These are phyloP conservation scores for Piprites chloris DNA, from an alignment of 2,113 vertebrate species.

Conservation along the genomic window DNA sequence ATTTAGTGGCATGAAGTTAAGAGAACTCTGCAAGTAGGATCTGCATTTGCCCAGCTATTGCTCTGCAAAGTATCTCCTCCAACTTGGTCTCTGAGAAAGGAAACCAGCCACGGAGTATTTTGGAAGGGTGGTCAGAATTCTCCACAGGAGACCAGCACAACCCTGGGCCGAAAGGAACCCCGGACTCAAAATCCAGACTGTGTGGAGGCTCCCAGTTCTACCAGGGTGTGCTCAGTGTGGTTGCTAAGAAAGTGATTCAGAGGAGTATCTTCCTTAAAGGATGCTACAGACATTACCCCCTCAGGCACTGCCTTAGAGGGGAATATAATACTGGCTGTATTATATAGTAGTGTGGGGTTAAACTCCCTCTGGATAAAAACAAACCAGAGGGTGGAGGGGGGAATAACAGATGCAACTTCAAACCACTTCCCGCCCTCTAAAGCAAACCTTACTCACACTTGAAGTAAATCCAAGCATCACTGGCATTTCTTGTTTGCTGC, in stretches of 20 bases:
- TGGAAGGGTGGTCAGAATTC: neutral
- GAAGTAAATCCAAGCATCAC: neutral
- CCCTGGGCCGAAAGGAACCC: neutral
- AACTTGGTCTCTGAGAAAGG: neutral
- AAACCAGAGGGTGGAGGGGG: neutral
- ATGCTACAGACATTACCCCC: neutral
- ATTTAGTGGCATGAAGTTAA: neutral
- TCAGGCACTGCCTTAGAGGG: neutral
- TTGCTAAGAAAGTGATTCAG: neutral
- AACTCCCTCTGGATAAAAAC: neutral
- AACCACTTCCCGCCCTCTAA: neutral
- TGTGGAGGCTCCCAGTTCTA: neutral
- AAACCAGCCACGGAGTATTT: neutral
- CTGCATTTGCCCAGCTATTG: neutral
- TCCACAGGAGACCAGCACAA: neutral
- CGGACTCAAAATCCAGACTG: neutral
- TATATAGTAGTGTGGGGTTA: neutral
- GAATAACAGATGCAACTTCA: neutral
- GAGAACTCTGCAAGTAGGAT: neutral
- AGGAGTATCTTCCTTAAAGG: neutral
- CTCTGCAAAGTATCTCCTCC: neutral
- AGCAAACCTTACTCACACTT: neutral
- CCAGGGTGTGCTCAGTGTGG: neutral
- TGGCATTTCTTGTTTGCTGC: neutral
- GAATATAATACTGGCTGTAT: neutral